phyloP scores from a whole-genome alignment of 2,888 invertebrate species.

The Scaeva pyrastri region DNA sequence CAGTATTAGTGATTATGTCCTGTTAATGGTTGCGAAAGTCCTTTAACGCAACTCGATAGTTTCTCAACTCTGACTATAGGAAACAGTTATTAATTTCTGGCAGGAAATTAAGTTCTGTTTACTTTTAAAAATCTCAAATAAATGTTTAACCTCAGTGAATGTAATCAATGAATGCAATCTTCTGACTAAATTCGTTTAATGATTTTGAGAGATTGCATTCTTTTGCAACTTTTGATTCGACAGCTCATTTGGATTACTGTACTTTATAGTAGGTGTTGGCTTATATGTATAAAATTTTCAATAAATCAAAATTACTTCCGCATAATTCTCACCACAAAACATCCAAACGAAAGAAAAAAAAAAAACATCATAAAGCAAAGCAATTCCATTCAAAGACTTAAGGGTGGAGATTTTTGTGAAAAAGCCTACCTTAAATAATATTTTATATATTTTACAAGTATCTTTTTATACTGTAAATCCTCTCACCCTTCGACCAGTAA shows the following conservation, averaged over 20 bases:
- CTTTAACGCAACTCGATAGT: not conserved
- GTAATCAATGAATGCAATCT: no score
- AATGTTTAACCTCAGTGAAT: no score
- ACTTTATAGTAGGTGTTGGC: no score
- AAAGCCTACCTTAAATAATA: conserved; percentile 6
- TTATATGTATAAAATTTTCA: no score
- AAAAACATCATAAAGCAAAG: not conserved
- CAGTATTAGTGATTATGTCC: conserved; percentile 6
- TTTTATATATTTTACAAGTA: not conserved
- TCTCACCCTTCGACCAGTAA: not conserved
- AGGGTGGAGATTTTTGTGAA: not conserved
- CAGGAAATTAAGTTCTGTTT: no score
- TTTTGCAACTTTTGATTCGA: no score
- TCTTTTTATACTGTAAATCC: not conserved
- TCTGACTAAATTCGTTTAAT: no score
- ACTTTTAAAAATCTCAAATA: no score
- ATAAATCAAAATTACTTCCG: no score
- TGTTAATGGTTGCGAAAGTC: conserved; percentile 16
- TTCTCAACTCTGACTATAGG: not conserved
- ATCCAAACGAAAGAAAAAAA: not conserved
- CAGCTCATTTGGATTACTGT: no score
- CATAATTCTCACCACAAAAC: no score
- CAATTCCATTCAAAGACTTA: not conserved
- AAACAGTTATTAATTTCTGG: conserved; percentile 3
- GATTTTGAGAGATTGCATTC: no score